Percentiles rank a stretch among this genome's conserved stretches.
These are phyloP conservation scores for Liolophura sinensis DNA, from an alignment of 1,140 invertebrate genomes.

Conservation along the genomic window DNA sequence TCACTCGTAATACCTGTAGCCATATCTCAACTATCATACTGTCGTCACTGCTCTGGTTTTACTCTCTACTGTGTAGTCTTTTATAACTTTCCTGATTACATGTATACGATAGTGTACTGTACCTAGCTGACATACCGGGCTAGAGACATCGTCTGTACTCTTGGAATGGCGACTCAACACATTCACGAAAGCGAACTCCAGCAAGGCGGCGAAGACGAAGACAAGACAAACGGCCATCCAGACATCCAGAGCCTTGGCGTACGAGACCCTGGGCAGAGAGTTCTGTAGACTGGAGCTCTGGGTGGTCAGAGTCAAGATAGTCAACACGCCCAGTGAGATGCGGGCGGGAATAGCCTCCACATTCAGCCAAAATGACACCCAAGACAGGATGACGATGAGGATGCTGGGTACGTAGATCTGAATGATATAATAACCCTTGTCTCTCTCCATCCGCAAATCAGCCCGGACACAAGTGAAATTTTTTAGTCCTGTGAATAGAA, in stretches of 20 bases:
- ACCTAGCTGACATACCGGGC: no score
- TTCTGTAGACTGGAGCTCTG: constrained; percentile 44
- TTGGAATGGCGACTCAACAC: constrained; percentile 21
- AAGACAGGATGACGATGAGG: constrained; percentile 51
- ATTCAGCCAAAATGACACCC: constrained; percentile 53
- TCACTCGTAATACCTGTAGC: no score
- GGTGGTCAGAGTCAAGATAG: constrained; percentile 50
- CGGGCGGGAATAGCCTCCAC: constrained; percentile 47
- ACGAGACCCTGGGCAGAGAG: constrained; percentile 46
- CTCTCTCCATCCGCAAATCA: constrained; percentile 38
- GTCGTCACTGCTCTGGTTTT: no score
- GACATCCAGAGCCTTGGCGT: constrained; percentile 54
- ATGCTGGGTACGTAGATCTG: constrained; percentile 53
- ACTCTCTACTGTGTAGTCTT: no score
- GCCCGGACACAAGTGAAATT: constrained; percentile 47
- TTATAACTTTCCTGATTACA: no score
- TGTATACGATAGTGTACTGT: no score
- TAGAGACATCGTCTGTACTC: no score
- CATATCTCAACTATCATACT: no score
- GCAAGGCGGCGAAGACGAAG: constrained; percentile 50
- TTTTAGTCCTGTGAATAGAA: neutral
- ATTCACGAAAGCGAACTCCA: constrained; percentile 54
- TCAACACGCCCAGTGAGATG: constrained; percentile 48
- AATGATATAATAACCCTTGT: constrained; percentile 49
- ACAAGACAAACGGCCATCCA: constrained; percentile 55